Evolutionary conservation across 2,113 vertebrate species (phyloP), one percentile per base, ranked within the genome.

Genomic region (Stercorarius parasiticus): DNA sequence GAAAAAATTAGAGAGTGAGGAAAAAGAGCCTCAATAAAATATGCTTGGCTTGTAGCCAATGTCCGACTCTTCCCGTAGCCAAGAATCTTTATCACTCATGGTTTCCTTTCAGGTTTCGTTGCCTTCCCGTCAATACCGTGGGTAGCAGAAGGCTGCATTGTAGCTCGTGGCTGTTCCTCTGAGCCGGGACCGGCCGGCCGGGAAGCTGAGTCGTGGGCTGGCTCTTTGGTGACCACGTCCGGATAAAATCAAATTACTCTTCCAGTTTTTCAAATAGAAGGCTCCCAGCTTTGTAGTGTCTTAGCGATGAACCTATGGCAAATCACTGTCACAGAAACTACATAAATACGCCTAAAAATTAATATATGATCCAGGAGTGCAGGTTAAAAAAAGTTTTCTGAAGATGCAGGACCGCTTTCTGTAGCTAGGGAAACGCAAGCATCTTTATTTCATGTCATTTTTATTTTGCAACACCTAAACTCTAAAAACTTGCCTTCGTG

Each of bases 401-500:
- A 27, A 26, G 42, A 10, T 9, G 30, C 34, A 40, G 45, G 64
- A 12, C 38, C 3, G 4, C 22, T 1, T 29, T 25, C 64, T 32
- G 32, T n/a, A 67, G n/a, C 53, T 12, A 21, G 20, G 47, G 62
- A 65, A 62, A 26, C 0, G 0, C 50, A 15, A n/a, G 18, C 1
- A 0, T 11, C 13, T 56, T 53, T n/a, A 29, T 52, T 50, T 22
- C 16, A 1, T 8, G 9, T 0, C 2, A 1, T 5, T 50, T 65
- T 69, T 43, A 11, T 29, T 83, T 40, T 12, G 10, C 15, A 52
- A 5, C 55, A 25, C 38, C 10, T 16, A 3, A 50, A 17, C 72
- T n/a, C 26, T 21, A 22, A 15, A 36, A 30, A 9, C 18, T 22
- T 23, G 34, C 26, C 1, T 56, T 80, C 36, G 17, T 3, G 22